Conservation (phyloP, 1,140 invertebrate genomes). For the Drosophila gunungcola region DNA sequence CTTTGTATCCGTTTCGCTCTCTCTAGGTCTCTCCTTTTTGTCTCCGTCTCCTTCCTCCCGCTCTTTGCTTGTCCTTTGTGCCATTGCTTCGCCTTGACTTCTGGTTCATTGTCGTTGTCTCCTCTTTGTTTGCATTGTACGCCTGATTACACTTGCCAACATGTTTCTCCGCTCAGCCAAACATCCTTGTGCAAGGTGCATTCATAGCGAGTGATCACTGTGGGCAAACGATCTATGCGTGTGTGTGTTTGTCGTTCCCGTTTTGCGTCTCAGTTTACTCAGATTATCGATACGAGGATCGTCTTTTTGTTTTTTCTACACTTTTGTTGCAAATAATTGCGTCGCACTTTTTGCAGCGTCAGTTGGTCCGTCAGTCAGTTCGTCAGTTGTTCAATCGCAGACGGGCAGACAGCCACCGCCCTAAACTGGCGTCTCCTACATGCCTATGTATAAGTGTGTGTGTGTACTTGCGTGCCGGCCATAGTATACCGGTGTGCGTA, state of each 20-base stretch:
- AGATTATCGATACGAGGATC: slow-evolving; percentile 56
- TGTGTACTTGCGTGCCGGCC: slow-evolving; percentile 35
- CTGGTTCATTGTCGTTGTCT: slow-evolving; percentile 75
- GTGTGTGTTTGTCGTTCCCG: slow-evolving; percentile 5
- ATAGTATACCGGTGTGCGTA: slow-evolving; percentile 3
- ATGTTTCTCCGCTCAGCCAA: slow-evolving; percentile 42
- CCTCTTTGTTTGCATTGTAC: slow-evolving; percentile 72
- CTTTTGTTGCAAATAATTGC: slow-evolving; percentile 66
- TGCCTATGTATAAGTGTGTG: slow-evolving; percentile 54
- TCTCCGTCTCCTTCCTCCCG: slow-evolving; percentile 55
- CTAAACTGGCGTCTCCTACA: slow-evolving; percentile 73
- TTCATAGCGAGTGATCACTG: slow-evolving; percentile 14
- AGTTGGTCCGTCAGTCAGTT: slow-evolving; percentile 16
- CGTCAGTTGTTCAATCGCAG: slow-evolving; percentile 42
- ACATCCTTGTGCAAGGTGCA: slow-evolving; percentile 59
- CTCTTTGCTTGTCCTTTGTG: slow-evolving; percentile 76
- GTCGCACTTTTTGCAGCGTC: slow-evolving; percentile 60
- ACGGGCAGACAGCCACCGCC: slow-evolving; percentile 71
- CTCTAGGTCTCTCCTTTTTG: slow-evolving; percentile 37
- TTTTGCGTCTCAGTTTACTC: slow-evolving; percentile 38
- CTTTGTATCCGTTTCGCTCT: slow-evolving; percentile 74
- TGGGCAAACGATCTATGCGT: slow-evolving; percentile 16
- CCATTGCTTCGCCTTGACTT: slow-evolving; percentile 72
- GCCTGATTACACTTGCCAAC: slow-evolving; percentile 77
- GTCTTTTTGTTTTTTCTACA: slow-evolving; percentile 51